Evolutionary conservation across 2,797 vertebrate species (phyloP).

Genomic region (Anguilla obscura): DNA sequence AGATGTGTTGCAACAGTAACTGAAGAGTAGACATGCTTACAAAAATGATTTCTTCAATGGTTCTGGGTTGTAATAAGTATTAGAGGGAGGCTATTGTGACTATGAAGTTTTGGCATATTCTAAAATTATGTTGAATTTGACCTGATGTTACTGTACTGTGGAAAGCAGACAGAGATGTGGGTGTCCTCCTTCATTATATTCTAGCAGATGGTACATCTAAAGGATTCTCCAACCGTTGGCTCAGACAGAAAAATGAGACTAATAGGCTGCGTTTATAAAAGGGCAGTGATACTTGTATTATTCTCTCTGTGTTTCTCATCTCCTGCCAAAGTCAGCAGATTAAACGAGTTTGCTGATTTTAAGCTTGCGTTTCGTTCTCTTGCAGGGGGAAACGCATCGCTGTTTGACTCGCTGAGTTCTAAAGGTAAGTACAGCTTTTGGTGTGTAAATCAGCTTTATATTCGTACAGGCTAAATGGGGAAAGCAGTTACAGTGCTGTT

Average conservation of each 20-base stretch:
- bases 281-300: not conserved
- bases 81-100: not conserved
- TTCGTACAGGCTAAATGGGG: not conserved
- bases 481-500: not conserved
- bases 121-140: slow-evolving; percentile 26
- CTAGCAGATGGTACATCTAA: slow-evolving; percentile 43
- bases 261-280: not conserved
- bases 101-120: not conserved
- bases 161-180: slow-evolving; percentile 35
- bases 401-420: slow-evolving; percentile 7
- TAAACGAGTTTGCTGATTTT: not conserved
- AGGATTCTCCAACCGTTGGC: slow-evolving; percentile 33
- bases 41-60: not conserved
- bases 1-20: not conserved
- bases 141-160: slow-evolving; percentile 21
- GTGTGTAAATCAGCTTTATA: not conserved
- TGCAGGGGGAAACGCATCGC: not conserved
- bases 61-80: not conserved
- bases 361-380: not conserved
- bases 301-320: not conserved
- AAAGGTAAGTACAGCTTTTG: slow-evolving; percentile 20
- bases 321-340: not conserved
- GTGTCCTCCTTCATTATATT: slow-evolving; percentile 26
- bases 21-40: not conserved
- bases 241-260: not conserved